Conservation (phyloP, 2,113 vertebrate genomes). For the Sialia sialis region DNA sequence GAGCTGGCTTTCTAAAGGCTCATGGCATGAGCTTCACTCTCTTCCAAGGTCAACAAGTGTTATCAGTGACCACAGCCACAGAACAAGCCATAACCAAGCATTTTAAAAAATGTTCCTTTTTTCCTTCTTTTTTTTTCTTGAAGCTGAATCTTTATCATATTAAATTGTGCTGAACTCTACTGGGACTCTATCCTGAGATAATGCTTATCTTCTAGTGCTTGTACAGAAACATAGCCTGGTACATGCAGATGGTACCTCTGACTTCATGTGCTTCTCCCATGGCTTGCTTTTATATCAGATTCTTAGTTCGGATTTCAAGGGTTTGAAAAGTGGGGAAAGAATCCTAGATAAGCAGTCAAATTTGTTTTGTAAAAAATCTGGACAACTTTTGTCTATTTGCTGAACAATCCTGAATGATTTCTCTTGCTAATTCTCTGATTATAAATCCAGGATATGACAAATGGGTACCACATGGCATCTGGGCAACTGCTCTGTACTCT, state of each 20-base stretch:
- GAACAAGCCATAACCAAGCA: background rate
- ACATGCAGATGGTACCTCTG: background rate
- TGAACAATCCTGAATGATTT: background rate
- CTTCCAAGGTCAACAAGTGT: background rate
- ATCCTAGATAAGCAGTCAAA: background rate
- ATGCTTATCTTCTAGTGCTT: background rate
- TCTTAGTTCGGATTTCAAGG: background rate
- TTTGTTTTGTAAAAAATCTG: background rate
- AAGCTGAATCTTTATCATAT: background rate
- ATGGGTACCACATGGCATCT: background rate
- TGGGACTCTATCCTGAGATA: background rate
- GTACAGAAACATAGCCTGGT: background rate
- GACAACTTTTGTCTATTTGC: background rate
- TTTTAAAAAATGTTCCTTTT: background rate
- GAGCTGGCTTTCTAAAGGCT: background rate
- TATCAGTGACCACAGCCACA: background rate
- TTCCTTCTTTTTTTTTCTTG: background rate
- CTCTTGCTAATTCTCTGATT: background rate
- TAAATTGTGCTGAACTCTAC: background rate
- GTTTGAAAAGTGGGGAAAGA: background rate
- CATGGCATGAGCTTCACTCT: background rate
- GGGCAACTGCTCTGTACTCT: background rate
- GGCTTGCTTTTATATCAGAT: background rate
- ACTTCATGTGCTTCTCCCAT: background rate
- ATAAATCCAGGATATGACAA: background rate